phyloP scores from a whole-genome alignment of 2,888 invertebrate genomes.

The Steromphala cineraria region DNA sequence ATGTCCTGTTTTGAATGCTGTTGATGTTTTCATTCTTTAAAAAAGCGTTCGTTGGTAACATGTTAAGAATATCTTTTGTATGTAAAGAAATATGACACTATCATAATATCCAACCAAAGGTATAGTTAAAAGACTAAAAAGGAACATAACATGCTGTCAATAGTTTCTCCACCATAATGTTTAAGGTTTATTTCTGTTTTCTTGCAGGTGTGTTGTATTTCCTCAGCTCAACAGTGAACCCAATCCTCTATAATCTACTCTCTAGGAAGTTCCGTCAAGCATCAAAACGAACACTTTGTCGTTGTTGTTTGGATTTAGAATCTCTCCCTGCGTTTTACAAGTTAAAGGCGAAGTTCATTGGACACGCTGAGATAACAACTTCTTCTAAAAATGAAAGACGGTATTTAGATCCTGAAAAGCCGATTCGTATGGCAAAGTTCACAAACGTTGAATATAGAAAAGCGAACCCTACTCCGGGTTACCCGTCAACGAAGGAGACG shows the following conservation, averaged over 20 bases:
- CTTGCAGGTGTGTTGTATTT: constrained; percentile 88
- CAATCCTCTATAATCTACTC: constrained; percentile 94
- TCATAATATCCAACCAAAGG: too few relatives aligned
- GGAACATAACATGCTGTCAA: too few relatives aligned
- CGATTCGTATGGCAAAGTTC: constrained; percentile 36
- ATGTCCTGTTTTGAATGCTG: too few relatives aligned
- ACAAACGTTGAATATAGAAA: constrained; percentile 20
- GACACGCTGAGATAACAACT: constrained; percentile 11
- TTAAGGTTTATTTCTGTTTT: background rate
- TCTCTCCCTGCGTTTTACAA: constrained; percentile 64
- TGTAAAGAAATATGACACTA: too few relatives aligned
- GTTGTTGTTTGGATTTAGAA: constrained; percentile 59
- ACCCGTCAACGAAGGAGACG: constrained; percentile 41
- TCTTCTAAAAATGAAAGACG: constrained; percentile 14
- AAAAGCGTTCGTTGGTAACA: too few relatives aligned
- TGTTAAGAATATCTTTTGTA: too few relatives aligned
- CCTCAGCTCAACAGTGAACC: constrained; percentile 94
- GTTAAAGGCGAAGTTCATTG: constrained; percentile 40
- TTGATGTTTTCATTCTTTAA: too few relatives aligned
- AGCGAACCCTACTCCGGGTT: constrained; percentile 16
- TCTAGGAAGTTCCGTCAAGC: constrained; percentile 94
- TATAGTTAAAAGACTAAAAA: too few relatives aligned
- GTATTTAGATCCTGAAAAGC: constrained; percentile 29
- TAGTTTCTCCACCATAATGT: background rate
- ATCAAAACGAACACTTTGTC: constrained; percentile 83